phyloP scores from a whole-genome alignment of 2,888 invertebrate genomes.

The Hypselothyrea guttata region DNA sequence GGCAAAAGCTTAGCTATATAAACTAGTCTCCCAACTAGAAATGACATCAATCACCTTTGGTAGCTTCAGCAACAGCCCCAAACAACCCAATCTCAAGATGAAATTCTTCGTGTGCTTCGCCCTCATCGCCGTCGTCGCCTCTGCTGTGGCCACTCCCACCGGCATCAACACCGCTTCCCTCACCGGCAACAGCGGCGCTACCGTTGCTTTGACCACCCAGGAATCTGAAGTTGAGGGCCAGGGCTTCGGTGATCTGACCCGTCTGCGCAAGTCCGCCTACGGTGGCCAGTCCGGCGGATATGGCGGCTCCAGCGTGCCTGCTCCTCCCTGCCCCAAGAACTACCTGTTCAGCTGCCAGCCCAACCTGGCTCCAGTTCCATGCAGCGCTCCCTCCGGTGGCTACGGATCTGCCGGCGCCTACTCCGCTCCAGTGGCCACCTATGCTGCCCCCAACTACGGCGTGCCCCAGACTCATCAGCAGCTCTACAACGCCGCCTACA shows the following conservation, averaged over 20 bases:
- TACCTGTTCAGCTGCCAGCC: conserved; percentile 77
- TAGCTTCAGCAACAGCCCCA: conserved; percentile 29
- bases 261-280: conserved; percentile 73
- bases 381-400: conserved; percentile 57
- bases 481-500: conserved; percentile 48
- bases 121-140: conserved; percentile 54
- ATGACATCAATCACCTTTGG: conserved; percentile 63
- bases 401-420: conserved; percentile 73
- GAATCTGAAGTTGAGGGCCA: conserved; percentile 53
- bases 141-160: conserved; percentile 50
- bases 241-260: conserved; percentile 59
- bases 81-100: conserved; percentile 52
- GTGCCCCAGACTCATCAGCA: conserved; percentile 60
- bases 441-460: conserved; percentile 60
- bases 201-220: conserved; percentile 24
- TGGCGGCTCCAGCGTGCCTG: conserved; percentile 56
- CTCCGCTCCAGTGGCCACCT: conserved; percentile 71
- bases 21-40: conserved; percentile 23
- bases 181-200: conserved; percentile 16
- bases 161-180: conserved; percentile 14
- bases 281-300: conserved; percentile 61
- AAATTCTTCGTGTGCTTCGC: conserved; percentile 74
- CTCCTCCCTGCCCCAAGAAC: conserved; percentile 77
- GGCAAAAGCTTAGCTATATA: conserved; percentile 61
- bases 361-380: conserved; percentile 73